These are phyloP conservation scores for Lasioglossum lativentre DNA, from an alignment of 2,888 invertebrate species.

Conservation along the genomic window DNA sequence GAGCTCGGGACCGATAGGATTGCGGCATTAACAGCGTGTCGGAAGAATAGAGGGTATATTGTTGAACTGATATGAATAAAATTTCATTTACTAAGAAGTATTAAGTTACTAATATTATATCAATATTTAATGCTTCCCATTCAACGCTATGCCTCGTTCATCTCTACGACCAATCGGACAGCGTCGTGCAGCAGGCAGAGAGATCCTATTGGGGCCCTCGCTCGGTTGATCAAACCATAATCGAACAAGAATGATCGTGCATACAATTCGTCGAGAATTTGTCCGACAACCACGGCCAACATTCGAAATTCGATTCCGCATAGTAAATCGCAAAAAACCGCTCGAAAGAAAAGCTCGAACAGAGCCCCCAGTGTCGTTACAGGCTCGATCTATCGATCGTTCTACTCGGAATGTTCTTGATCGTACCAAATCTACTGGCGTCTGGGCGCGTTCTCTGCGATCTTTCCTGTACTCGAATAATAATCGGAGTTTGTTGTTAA, in stretches of 20 bases:
- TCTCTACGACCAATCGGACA: neutral
- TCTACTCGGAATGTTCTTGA: conserved; percentile 61
- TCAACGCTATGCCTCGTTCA: neutral
- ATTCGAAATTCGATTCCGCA: neutral
- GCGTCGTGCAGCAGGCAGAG: neutral
- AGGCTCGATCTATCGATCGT: conserved; percentile 13
- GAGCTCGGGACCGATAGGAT: neutral
- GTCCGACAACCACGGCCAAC: neutral
- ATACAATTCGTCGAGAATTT: neutral
- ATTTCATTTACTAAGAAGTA: neutral
- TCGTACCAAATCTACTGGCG: conserved; percentile 30
- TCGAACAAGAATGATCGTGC: neutral
- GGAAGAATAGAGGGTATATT: neutral
- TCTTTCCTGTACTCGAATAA: neutral
- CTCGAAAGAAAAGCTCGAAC: conserved; percentile 1
- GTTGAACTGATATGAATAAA: neutral
- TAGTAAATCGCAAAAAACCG: neutral
- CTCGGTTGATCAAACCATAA: neutral
- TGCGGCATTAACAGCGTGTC: neutral
- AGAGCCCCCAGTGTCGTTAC: neutral
- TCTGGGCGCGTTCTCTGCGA: conserved; percentile 1
- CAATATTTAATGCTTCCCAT: neutral
- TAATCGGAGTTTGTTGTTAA: neutral
- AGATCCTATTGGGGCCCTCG: neutral
- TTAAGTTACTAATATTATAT: neutral